Percentiles rank a stretch among this genome's conserved stretches.
phyloP scores from a whole-genome alignment of 2,888 invertebrate genomes.

The Neoitamus cyanurus region DNA sequence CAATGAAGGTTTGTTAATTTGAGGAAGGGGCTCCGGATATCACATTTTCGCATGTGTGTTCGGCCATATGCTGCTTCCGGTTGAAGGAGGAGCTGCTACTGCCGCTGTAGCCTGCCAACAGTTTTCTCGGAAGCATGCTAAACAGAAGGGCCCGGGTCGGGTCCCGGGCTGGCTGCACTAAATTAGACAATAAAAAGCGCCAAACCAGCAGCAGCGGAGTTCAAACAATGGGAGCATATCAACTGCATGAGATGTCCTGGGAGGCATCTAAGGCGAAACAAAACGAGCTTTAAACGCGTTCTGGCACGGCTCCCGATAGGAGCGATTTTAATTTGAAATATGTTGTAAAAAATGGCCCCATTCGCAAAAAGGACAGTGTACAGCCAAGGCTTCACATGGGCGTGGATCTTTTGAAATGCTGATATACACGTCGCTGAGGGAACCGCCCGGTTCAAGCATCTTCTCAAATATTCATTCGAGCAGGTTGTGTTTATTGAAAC shows the following conservation, averaged over 20 bases:
- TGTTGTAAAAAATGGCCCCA: neutral
- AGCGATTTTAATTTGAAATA: slow-evolving; percentile 31
- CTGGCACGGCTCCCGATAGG: slow-evolving; percentile 16
- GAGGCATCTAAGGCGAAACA: neutral
- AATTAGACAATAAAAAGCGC: neutral
- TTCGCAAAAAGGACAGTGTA: neutral
- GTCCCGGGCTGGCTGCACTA: neutral
- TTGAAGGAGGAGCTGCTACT: neutral
- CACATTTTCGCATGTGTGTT: slow-evolving; percentile 40
- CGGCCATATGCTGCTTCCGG: slow-evolving; percentile 25
- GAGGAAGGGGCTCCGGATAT: slow-evolving; percentile 4
- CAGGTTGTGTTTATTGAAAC: slow-evolving; percentile 45
- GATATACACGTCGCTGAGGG: neutral
- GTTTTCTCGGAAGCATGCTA: neutral
- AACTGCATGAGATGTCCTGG: neutral
- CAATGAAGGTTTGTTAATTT: slow-evolving; percentile 38
- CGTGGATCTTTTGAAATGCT: neutral
- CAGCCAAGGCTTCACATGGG: neutral
- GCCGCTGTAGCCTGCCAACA: neutral
- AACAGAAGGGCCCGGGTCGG: neutral
- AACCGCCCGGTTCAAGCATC: slow-evolving; percentile 8
- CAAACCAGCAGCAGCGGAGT: neutral
- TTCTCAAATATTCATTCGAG: slow-evolving; percentile 44
- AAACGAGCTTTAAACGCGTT: neutral
- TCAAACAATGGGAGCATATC: neutral